Evolutionary conservation across 2,113 vertebrate species (phyloP), one percentile per base, ranked within the genome.

Genomic region (Eclectus roratus): DNA sequence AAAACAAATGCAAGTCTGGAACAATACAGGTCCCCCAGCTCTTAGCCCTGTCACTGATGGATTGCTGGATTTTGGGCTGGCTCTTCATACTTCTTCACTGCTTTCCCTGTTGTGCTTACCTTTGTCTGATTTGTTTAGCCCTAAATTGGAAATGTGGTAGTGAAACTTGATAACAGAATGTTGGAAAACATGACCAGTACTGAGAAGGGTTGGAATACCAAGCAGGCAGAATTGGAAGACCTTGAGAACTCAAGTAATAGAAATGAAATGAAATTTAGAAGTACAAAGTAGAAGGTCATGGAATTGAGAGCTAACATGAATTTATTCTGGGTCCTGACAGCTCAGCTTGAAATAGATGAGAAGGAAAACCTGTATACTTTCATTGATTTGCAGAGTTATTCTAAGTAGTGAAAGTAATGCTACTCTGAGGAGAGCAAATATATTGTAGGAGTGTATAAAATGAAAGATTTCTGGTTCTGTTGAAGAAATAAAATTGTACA

Each of bases 181-280:
- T 49, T 85, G 63, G 81, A 95, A 95, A 91, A 91, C 63, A 49
- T 53, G 84, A n/a, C 58, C 84, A 52, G 5, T 46, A 27, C 46
- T 49, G 87, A 80, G 56, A 91, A 80, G 53, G 66, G 17, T 14
- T 91, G 84, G 94, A 95, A 97, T 94, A 89, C 58, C 91, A 91
- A 95, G 58, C 49, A 82, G 87, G 81, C 28, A 80, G 71, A 85
- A 91, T 21, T 81, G 66, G 91, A 92, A 81, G 91, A 95, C 81
- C 89, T 96, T 85, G 78, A 41, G 87, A 89, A 77, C 89, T 89
- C 73, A 29, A 84, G 89, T 94, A 95, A 96, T 91, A 85, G 95
- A 95, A 96, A 94, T 92, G 80, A 95, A 96, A 96, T 93, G 73
- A 91, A 96, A 97, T 93, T 91, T 95, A 89, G 82, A 94, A 92